These are phyloP conservation scores for Momotus momota DNA, from an alignment of 2,797 vertebrate genomes.

Conservation along the genomic window DNA sequence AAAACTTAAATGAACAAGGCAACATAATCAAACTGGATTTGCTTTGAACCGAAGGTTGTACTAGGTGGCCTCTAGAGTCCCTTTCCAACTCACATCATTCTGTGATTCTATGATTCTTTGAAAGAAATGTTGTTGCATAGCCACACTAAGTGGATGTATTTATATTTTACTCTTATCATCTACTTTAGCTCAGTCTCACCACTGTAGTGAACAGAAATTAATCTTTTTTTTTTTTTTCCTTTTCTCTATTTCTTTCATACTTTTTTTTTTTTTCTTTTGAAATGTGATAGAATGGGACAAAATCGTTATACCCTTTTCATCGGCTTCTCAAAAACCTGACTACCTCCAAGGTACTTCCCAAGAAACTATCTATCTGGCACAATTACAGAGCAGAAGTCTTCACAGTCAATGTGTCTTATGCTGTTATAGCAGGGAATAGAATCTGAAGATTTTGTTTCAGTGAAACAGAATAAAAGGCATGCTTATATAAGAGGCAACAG, in stretches of 20 bases:
- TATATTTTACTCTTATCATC: background rate
- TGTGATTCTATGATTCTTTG: background rate
- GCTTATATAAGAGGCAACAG: background rate
- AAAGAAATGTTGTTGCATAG: background rate
- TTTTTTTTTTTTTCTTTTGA: background rate
- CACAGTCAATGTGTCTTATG: background rate
- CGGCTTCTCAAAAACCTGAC: background rate
- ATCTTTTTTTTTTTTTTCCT: background rate
- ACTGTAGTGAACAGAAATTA: background rate
- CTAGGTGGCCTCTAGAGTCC: background rate
- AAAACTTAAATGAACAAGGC: background rate
- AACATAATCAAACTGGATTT: background rate
- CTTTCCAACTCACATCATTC: background rate
- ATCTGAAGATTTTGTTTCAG: background rate
- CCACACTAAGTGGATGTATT: background rate
- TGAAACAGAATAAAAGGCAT: background rate
- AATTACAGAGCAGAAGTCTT: background rate
- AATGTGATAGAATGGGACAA: background rate
- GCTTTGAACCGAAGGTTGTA: background rate
- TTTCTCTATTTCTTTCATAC: background rate
- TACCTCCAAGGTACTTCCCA: background rate
- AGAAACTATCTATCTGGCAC: background rate
- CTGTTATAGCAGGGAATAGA: background rate
- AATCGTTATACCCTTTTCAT: background rate
- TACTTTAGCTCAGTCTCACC: background rate